Conservation (phyloP, 2,797 vertebrate species). For the Pelobates cultripes region DNA sequence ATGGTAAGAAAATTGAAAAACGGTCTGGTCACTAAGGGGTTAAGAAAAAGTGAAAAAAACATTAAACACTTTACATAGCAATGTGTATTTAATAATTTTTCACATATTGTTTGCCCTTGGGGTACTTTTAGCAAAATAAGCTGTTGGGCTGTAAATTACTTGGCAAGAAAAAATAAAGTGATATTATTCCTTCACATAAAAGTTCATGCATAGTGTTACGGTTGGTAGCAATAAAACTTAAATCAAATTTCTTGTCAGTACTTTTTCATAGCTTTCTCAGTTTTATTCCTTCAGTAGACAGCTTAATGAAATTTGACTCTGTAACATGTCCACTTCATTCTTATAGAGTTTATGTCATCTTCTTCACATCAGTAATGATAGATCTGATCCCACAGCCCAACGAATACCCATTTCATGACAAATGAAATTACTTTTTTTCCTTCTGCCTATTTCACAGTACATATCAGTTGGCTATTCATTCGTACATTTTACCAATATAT, state of each 20-base stretch:
- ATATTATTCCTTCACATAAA: conserved; percentile 37
- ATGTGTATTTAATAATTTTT: conserved; percentile 22
- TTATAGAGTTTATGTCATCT: conserved; percentile 60
- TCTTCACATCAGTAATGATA: conserved; percentile 58
- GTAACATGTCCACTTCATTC: conserved; percentile 58
- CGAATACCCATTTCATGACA: conserved; percentile 63
- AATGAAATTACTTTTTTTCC: conserved; percentile 56
- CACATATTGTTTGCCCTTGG: conserved; percentile 44
- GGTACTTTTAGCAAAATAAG: conserved; percentile 48
- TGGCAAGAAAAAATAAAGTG: conserved; percentile 51
- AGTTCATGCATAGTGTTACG: conserved; percentile 41
- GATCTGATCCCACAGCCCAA: conserved; percentile 60
- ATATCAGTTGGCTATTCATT: conserved; percentile 57
- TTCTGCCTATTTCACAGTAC: conserved; percentile 55
- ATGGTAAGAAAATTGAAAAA: no score
- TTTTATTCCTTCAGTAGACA: conserved; percentile 53
- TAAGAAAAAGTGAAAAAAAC: no score
- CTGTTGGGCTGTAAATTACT: conserved; percentile 47
- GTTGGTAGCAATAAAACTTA: conserved; percentile 41
- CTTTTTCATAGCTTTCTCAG: conserved; percentile 21
- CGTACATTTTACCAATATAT: conserved; percentile 56
- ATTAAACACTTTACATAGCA: not conserved
- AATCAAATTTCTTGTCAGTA: conserved; percentile 36
- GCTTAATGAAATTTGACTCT: conserved; percentile 58
- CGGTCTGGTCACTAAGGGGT: no score